A percentile compares a stretch with the other conserved stretches of the same genome.
These are phyloP conservation scores for Myiotriccus ornatus DNA, from an alignment of 2,797 vertebrate genomes.

Conservation along the genomic window DNA sequence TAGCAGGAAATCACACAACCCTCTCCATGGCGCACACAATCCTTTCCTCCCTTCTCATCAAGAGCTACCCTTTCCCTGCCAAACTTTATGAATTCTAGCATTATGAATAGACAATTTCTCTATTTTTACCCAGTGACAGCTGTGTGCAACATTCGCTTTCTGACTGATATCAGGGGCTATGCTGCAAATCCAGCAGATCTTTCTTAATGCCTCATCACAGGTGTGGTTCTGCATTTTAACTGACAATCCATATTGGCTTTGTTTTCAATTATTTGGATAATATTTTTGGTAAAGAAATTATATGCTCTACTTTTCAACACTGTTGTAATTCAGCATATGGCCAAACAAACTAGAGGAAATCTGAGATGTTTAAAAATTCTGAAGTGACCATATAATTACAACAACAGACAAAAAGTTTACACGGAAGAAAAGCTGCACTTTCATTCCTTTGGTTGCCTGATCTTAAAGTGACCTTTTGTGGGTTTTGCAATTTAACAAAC, in stretches of 20 bases:
- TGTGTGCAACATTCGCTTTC: slow-evolving; percentile 33
- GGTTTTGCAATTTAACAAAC: background rate
- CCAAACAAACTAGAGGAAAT: background rate
- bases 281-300: background rate
- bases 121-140: slow-evolving; percentile 58
- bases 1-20: slow-evolving; percentile 1
- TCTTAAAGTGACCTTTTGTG: background rate
- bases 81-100: slow-evolving; percentile 28
- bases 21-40: background rate
- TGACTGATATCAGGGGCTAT: background rate
- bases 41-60: background rate
- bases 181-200: background rate
- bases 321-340: background rate
- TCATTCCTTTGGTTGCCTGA: background rate
- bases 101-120: slow-evolving; percentile 48
- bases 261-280: background rate
- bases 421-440: background rate
- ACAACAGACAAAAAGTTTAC: background rate
- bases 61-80: slow-evolving; percentile 2
- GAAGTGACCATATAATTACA: background rate
- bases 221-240: slow-evolving; percentile 4
- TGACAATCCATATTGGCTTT: background rate
- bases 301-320: background rate
- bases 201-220: slow-evolving; percentile 51
- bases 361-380: background rate